Base-by-base conservation (phyloP, 2,113 vertebrate species). In the Tachycineta bicolor region DNA sequence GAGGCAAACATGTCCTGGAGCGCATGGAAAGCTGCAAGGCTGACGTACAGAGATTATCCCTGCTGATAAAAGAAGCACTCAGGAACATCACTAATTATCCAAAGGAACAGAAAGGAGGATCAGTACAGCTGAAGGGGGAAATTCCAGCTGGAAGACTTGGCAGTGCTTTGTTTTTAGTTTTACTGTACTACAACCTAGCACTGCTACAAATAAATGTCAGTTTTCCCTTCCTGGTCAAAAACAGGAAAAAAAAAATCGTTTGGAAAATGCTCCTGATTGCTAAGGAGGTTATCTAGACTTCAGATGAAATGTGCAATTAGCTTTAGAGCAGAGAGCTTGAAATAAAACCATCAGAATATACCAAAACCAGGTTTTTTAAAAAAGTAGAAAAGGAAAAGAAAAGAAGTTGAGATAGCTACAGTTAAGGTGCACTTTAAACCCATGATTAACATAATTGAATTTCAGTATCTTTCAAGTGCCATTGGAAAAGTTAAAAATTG, bases 1-100 rank as follows among this genome's bases (percentile, higher is more conserved):
- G 73, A 87, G 62, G 49, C 31, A 90, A 93, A 79, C 53, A 79
- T 31, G 56, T 34, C 70, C 92, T 83, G n/a, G 41, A 71, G 24
- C 70, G 12, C 86, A 79, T 19, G 41, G 58, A 89, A 91, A 95
- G 53, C 62, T 10, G 0, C 62, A 34, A 79, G 89, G 34, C 65
- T 96, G 90, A 90, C 6, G 7, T 88, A 76, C 70, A 62, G 68
- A 88, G 88, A 96, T 91, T 56, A 56, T 58, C 53, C 49, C 58
- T 83, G 44, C 44, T 96, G 95, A 91, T 90, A 94, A 90, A 60
- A 77, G 43, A 22, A 79, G 37, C 37, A 58, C 60, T 65, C 39
- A 74, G 85, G 74, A 83, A 73, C 79, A 90, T 50, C 50, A 80
- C 63, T 74, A 65, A 43, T 83, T 88, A 69, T 59, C 55, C 63